These are phyloP conservation scores for Megamerina dolium DNA, from an alignment of 2,888 invertebrate species.

Conservation along the genomic window DNA sequence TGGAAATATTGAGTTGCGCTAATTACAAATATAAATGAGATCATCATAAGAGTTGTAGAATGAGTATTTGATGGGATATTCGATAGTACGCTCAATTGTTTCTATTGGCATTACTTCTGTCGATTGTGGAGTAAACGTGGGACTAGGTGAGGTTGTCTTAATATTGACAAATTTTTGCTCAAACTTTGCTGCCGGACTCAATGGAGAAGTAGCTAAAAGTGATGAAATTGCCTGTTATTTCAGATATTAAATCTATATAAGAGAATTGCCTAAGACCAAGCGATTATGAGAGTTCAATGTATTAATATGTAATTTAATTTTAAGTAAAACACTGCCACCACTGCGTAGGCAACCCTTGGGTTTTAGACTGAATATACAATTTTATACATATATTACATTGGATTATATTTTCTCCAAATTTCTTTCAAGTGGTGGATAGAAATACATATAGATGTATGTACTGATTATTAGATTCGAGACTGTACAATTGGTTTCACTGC, in stretches of 20 bases:
- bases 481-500: too few species aligned
- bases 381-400: slow-evolving; percentile 4
- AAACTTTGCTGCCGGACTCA: slow-evolving; percentile 49
- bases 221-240: neutral
- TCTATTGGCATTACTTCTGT: slow-evolving; percentile 38
- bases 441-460: too few species aligned
- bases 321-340: slow-evolving; percentile 51
- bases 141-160: slow-evolving; percentile 46
- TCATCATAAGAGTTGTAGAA: too few species aligned
- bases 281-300: slow-evolving; percentile 30
- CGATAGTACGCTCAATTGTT: too few species aligned
- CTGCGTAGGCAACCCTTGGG: slow-evolving; percentile 46
- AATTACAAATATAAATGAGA: too few species aligned
- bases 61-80: too few species aligned
- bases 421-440: neutral
- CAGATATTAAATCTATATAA: too few species aligned
- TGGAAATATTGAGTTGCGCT: too few species aligned
- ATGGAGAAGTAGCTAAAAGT: slow-evolving; percentile 34
- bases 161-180: slow-evolving; percentile 47
- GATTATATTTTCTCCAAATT: neutral
- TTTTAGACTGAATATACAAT: neutral
- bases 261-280: slow-evolving; percentile 38
- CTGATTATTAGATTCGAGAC: too few species aligned
- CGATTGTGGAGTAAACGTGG: slow-evolving; percentile 36
- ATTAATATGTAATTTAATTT: slow-evolving; percentile 28